A percentile compares a stretch with the other conserved stretches of the same genome.
Conservation (phyloP, 2,888 invertebrate species). For the Cryptus armator region DNA sequence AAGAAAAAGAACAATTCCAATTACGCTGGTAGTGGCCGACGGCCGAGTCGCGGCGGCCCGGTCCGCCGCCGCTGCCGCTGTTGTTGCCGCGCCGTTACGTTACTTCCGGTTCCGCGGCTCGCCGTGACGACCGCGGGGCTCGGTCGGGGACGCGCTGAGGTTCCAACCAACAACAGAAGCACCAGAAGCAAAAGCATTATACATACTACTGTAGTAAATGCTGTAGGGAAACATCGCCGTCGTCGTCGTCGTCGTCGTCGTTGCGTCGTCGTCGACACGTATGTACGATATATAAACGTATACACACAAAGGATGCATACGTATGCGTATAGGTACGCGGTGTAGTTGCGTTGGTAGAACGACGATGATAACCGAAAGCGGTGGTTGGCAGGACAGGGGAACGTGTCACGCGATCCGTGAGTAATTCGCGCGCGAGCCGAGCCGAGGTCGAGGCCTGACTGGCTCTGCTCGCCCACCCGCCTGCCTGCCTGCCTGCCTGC, state of each 20-base stretch:
- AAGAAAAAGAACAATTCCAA: conserved; percentile 72
- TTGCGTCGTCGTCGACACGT: conserved; percentile 40
- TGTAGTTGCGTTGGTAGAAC: conserved; percentile 48
- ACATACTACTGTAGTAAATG: conserved; percentile 29
- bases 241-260: conserved; percentile 65
- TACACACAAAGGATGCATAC: conserved; percentile 14
- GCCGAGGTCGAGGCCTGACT: conserved; percentile 74
- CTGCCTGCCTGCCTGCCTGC: conserved; percentile 65
- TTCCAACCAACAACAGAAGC: conserved; percentile 56
- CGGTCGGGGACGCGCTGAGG: conserved; percentile 41
- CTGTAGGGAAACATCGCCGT: conserved; percentile 68
- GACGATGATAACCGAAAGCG: conserved; percentile 83
- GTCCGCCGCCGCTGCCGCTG: conserved; percentile 20
- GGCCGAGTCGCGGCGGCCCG: conserved; percentile 32
- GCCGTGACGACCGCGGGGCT: conserved; percentile 67
- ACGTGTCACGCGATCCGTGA: conserved; percentile 85
- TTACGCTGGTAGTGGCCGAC: conserved; percentile 57
- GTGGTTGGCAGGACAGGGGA: conserved; percentile 77
- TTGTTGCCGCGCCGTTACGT: conserved; percentile 64
- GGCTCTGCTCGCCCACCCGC: conserved; percentile 61
- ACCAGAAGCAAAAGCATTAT: conserved; percentile 58
- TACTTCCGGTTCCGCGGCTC: conserved; percentile 73
- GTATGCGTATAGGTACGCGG: conserved; percentile 29
- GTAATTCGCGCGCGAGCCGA: conserved; percentile 84
- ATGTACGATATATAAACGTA: conserved; percentile 53